Evolutionary conservation across 2,797 vertebrate species (phyloP).

Genomic region (Micrastur ruficollis): DNA sequence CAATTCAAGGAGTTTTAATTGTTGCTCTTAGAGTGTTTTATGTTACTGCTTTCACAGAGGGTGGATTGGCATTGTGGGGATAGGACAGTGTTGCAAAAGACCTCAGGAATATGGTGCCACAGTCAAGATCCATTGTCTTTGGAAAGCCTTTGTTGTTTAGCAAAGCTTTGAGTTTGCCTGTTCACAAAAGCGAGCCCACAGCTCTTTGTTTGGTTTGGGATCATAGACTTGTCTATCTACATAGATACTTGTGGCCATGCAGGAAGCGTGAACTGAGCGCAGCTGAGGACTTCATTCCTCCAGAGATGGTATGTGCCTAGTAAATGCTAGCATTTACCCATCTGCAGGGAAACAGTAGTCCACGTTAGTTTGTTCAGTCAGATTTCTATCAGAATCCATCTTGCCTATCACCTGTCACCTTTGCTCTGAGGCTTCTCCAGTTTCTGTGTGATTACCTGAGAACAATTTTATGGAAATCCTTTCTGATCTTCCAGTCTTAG

Average conservation of each 20-base stretch:
- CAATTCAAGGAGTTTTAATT: background rate
- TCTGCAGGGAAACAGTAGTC: background rate
- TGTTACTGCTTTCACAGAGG: background rate
- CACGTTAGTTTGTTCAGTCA: background rate
- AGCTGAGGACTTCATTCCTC: background rate
- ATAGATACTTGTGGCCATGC: background rate
- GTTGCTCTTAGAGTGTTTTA: background rate
- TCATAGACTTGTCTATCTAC: background rate
- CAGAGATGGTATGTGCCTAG: background rate
- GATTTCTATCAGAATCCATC: background rate
- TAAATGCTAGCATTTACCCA: background rate
- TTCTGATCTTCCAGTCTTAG: background rate
- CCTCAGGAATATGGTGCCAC: background rate
- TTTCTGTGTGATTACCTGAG: background rate
- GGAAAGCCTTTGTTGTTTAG: background rate
- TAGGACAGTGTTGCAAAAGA: background rate
- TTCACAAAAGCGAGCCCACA: background rate
- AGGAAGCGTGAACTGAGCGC: background rate
- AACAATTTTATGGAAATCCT: background rate
- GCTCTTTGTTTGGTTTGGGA: background rate
- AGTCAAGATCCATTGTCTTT: background rate
- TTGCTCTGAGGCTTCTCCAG: background rate
- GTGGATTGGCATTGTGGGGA: background rate
- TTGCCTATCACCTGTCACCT: background rate
- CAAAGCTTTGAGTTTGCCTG: background rate